A percentile compares a stretch with the other conserved stretches of the same genome.
Evolutionary conservation across 1,140 invertebrate genomes (phyloP).

Genomic region (Phortica variegata): DNA sequence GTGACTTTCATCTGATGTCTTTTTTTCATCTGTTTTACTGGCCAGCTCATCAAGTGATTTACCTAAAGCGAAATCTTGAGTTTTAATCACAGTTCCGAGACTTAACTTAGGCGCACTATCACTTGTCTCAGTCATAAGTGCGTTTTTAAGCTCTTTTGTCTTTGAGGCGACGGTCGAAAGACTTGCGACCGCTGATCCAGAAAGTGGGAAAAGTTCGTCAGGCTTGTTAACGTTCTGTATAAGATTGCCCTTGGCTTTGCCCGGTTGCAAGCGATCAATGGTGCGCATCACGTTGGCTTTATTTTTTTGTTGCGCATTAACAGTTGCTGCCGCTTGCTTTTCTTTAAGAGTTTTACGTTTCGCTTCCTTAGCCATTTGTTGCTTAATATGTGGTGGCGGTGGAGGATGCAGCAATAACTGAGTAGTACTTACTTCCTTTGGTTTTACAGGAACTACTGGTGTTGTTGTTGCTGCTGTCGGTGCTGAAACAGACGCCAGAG

Average conservation of each 20-base stretch:
- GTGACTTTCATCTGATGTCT: constrained; percentile 33
- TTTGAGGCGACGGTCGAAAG: constrained; percentile 53
- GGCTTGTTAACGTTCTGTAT: constrained; percentile 61
- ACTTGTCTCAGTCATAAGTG: constrained; percentile 60
- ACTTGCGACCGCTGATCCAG: constrained; percentile 44
- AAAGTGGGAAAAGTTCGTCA: constrained; percentile 23
- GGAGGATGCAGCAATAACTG: constrained; percentile 42
- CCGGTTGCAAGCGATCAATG: constrained; percentile 78
- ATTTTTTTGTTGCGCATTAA: constrained; percentile 46
- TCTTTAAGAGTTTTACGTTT: constrained; percentile 51
- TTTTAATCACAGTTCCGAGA: constrained; percentile 75
- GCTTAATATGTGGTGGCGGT: constrained; percentile 50
- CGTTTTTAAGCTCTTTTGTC: constrained; percentile 61
- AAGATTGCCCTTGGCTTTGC: constrained; percentile 83
- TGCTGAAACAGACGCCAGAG: background rate
- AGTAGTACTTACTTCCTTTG: constrained; percentile 55
- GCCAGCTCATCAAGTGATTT: constrained; percentile 61
- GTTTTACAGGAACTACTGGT: constrained; percentile 54
- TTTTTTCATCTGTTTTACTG: constrained; percentile 43
- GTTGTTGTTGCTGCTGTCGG: constrained; percentile 20
- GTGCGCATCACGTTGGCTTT: constrained; percentile 76
- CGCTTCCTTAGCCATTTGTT: constrained; percentile 49
- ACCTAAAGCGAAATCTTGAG: constrained; percentile 63
- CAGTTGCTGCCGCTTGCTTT: constrained; percentile 32
- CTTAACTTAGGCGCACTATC: constrained; percentile 75